Percentiles rank a stretch among this genome's conserved stretches.
phyloP scores from a whole-genome alignment of 2,113 vertebrate genomes.

The Dromaius novaehollandiae region DNA sequence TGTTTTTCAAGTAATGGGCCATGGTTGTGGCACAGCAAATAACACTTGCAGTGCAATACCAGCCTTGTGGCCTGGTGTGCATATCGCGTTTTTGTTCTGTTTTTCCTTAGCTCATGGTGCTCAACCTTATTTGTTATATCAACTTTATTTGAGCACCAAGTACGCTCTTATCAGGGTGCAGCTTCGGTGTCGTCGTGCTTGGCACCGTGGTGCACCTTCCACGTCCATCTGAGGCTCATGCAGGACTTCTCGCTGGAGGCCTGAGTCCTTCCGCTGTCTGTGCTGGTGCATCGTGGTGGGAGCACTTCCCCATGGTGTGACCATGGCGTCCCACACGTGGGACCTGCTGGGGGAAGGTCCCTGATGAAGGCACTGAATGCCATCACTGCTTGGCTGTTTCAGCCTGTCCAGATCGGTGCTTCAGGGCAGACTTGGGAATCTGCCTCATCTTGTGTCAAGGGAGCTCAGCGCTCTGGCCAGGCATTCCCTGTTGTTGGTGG shows the following conservation, averaged over 20 bases:
- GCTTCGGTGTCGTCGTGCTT: fast-evolving
- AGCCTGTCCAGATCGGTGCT: neutral
- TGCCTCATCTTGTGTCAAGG: fast-evolving
- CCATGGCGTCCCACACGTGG: neutral
- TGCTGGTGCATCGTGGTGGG: neutral
- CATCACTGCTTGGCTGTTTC: neutral
- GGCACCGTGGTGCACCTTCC: neutral
- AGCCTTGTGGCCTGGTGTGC: neutral
- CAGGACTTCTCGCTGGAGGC: neutral
- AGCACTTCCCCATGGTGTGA: no score
- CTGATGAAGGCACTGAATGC: neutral
- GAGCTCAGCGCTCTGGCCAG: neutral
- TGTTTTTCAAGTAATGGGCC: neutral
- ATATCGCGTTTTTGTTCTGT: neutral
- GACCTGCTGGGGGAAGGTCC: neutral
- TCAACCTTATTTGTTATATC: no score
- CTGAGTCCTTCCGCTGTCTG: neutral
- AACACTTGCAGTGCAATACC: neutral
- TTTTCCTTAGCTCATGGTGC: neutral
- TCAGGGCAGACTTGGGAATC: neutral
- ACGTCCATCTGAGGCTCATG: neutral
- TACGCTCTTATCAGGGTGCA: neutral
- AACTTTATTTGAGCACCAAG: neutral
- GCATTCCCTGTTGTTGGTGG: neutral
- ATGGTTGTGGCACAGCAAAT: neutral